Percentiles rank a stretch among this genome's conserved stretches.
These are phyloP conservation scores for Psilopogon haemacephalus DNA, from an alignment of 2,113 vertebrate species.

Conservation along the genomic window DNA sequence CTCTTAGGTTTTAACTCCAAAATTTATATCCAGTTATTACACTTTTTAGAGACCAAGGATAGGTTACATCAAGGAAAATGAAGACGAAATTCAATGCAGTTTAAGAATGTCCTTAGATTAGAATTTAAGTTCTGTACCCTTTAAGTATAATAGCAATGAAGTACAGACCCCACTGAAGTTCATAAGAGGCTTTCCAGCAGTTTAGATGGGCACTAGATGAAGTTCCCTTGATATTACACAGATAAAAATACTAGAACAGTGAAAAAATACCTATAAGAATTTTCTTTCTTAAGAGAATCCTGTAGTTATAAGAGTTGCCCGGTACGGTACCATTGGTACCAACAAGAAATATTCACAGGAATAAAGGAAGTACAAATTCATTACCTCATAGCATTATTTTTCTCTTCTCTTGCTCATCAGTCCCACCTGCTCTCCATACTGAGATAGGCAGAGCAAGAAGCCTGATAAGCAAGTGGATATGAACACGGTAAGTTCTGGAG, in stretches of 20 bases:
- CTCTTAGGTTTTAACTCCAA: neutral
- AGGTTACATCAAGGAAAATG: neutral
- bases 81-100: neutral
- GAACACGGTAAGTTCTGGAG: constrained; percentile 67
- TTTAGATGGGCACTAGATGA: constrained; percentile 2
- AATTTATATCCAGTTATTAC: neutral
- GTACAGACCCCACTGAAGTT: neutral
- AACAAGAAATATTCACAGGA: constrained; percentile 81
- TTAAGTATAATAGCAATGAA: neutral
- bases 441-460: neutral
- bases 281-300: constrained; percentile 61
- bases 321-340: constrained; percentile 79
- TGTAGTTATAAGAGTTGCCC: constrained; percentile 70
- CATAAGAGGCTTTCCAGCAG: neutral
- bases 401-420: constrained; percentile 66
- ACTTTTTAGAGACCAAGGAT: neutral
- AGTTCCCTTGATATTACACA: neutral
- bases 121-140: neutral
- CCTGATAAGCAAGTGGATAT: constrained; percentile 69
- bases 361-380: constrained; percentile 77
- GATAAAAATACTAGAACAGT: constrained; percentile 11
- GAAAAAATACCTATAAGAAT: constrained; percentile 51
- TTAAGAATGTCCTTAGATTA: neutral
- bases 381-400: constrained; percentile 56
- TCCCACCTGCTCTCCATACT: constrained; percentile 11